Evolutionary conservation across 2,797 vertebrate species (phyloP), one percentile per base, ranked within the genome.

Genomic region (Sarcoramphus papa): DNA sequence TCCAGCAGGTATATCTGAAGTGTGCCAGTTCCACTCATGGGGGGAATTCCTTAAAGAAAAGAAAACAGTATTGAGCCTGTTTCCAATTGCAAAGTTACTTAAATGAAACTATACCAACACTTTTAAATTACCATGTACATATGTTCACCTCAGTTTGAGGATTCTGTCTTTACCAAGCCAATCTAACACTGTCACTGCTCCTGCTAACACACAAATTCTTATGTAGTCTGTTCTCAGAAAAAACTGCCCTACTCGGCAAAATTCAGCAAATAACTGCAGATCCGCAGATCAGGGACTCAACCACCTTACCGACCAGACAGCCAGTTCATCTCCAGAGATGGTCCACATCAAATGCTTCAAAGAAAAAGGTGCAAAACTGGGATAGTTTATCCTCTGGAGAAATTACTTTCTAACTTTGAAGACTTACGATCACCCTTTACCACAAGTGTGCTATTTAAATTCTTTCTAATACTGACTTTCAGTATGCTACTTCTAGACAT

Each of bases 1-100:
- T 99, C 99, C 96, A 99, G 94, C 91, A 99, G 98, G 95, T 98
- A 98, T 91, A 99, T 99, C 96, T 99, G 99, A 81, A 99, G 98
- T 0, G 99, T 99, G 50, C 99, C 99, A 0, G 99, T 99, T 45
- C 99, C 99, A 17, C 98, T 99, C 97, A 99, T 99, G 0, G 99
- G 98, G 9, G 99, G 99, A 64, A 98, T 98, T 93, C 99, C 99
- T 99, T 90, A n/a, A 96, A 95, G 65, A 60, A 76, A 94, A 89
- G 12, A 15, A 85, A 80, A 85, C 3, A 6, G 13, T 33, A 87
- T 54, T 56, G n/a, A 94, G 43, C 4, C 28, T 35, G 13, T 37
- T 94, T 88, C 22, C 59, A 76, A 30, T 9, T 53, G 27, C 30
- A 62, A 82, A 80, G 30, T 43, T 59, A 83, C 48, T 84, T 83